Base-by-base conservation (phyloP, 53 echinoderm and acorn worm genomes). In the Paracentrotus lividus region DNA sequence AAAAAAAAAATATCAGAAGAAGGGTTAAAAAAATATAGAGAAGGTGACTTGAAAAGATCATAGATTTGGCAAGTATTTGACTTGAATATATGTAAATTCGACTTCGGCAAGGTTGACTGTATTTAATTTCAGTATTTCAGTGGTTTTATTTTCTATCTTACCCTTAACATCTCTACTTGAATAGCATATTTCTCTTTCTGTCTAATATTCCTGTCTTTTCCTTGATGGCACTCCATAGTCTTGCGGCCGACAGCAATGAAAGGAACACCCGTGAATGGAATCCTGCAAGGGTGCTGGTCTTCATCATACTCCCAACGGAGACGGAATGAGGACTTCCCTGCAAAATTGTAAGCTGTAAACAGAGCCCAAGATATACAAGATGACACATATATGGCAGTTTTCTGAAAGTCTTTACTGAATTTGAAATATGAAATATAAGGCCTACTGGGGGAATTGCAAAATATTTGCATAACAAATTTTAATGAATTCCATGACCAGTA, bases 251-350 rank as follows among this genome's bases (percentile, higher is more conserved):
- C 88, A 8, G 88, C 88, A 34, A 88, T 57, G 58, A 88, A 88
- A 21, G 88, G 88, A 56, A 88, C 88, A 23, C 88, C 88, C 23
- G 54, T 40, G 34, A 54, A 88, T 2, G 88, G 88, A 55, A 88
- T 88, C 26, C 31, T 88, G 88, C 88, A 88, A 16, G 88, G 88
- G 59, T 88, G 88, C 2, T 55, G 88, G 56, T 88, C 88, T 23
- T 88, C 88, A 45, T 88, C 88, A 56, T 88, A 88, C 38, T 88
- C 88, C 88, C 88, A 88, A 23, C 88, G 88, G 0, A 88, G 88
- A 0, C 88, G 88, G 24, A 88, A 88, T 7, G 88, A 54, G 8
- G 54, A 43, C 21, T 88, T 88, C 26, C 15, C 88, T 23, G 54
- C 54, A 38, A 88, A 88, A 31, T 88, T 57, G 59, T 55, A 88